Evolutionary conservation across 2,797 vertebrate species (phyloP), one percentile per base, ranked within the genome.

Genomic region (Coranthus polyacanthus): DNA sequence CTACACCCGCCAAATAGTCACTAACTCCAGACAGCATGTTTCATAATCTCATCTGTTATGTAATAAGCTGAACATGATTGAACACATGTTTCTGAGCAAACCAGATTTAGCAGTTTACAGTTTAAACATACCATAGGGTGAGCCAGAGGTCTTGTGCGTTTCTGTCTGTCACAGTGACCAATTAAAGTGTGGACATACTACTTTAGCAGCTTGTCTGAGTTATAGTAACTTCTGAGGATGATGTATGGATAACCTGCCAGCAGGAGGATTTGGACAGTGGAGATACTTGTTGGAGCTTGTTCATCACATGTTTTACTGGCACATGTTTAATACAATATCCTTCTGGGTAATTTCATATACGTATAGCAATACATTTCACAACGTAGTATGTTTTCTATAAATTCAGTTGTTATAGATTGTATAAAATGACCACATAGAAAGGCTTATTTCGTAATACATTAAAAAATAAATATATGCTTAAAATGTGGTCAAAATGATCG

Each of bases 21-120:
- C 32, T 62, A 34, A 64, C 34, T 74, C n/a, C 11, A 59, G 46
- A 60, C 63, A 0, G 45, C 36, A 13, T 34, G 54, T 76, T 83
- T 79, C 24, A 60, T 80, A 75, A 81, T 67, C 45, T 46, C 12
- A 53, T 68, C 24, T 58, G 44, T 89, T 83, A 72, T 34, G 54
- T 53, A 78, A 79, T 66, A 20, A 72, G 16, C 20, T 52, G 5
- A 75, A 75, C 68, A 69, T 62, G 62, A 57, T 62, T 59, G n/a
- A 18, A 71, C 61, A 57, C 38, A 64, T 64, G 51, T 71, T 72
- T 71, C 37, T 75, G 26, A 34, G 42, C 55, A 68, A 59, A 79
- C 80, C 66, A 49, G 53, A 84, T 87, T 81, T 47, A 58, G 41
- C 53, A 52, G 61, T 58, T 60, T 63, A 50, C 9, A 59, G 51